Evolutionary conservation across 2,888 invertebrate genomes (phyloP).

Genomic region (Amphipoea lucens): DNA sequence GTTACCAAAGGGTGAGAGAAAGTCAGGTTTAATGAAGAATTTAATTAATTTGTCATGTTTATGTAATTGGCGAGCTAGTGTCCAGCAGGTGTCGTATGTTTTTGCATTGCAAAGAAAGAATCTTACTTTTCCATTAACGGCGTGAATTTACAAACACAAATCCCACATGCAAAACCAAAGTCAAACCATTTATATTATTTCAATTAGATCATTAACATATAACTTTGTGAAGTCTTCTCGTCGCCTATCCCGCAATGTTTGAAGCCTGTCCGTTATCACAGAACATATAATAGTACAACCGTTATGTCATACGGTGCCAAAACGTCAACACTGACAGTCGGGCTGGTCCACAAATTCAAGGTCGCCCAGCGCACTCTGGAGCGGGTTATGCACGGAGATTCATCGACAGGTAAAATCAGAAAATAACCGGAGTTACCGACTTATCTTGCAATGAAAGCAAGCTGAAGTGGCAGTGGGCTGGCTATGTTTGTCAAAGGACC

Average conservation of each 20-base stretch:
- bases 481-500: neutral
- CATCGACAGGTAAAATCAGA: neutral
- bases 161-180: neutral
- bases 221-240: neutral
- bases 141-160: neutral
- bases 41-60: conserved; percentile 36
- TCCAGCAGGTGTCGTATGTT: conserved; percentile 20
- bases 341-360: neutral
- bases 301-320: too few relatives aligned
- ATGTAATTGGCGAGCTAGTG: conserved; percentile 1
- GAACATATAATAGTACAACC: too few relatives aligned
- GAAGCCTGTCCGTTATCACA: too few relatives aligned
- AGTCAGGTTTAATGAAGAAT: conserved; percentile 44
- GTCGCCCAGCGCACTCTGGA: neutral
- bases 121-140: neutral
- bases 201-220: neutral
- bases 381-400: neutral
- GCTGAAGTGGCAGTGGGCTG: too few relatives aligned
- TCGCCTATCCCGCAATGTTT: neutral
- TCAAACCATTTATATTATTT: neutral
- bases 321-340: neutral
- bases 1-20: conserved; percentile 58
- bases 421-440: neutral
- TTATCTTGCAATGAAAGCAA: neutral
- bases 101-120: neutral